A percentile compares a stretch with the other conserved stretches of the same genome.
Evolutionary conservation across 2,797 vertebrate genomes (phyloP).

Genomic region (Thripadectes ignobilis): DNA sequence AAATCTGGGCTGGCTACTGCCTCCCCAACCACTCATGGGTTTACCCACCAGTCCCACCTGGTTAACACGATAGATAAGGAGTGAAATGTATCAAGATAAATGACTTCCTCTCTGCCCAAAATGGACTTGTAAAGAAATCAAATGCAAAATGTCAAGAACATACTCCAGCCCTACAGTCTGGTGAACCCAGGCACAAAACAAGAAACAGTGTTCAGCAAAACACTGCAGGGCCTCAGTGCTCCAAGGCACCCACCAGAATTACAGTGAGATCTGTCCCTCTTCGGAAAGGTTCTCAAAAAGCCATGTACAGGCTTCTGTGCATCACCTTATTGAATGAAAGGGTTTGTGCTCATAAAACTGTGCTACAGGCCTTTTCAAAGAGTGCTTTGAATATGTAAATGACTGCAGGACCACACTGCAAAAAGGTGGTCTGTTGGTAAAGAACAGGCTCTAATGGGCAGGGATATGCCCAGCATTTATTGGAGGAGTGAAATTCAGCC

Average conservation of each 20-base stretch:
- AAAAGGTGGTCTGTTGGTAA: not conserved
- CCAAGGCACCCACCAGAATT: not conserved
- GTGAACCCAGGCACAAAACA: not conserved
- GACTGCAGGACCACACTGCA: not conserved
- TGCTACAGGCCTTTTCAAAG: not conserved
- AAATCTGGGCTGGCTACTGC: not conserved
- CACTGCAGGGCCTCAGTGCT: not conserved
- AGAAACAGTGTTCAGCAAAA: not conserved
- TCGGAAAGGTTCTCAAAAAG: not conserved
- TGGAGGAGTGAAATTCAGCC: not conserved
- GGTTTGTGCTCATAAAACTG: not conserved
- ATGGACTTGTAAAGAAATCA: not conserved
- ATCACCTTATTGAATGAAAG: not conserved
- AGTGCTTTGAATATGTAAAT: not conserved
- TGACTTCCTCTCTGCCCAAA: constrained; percentile 7
- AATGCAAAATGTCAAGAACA: not conserved
- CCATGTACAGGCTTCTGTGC: not conserved
- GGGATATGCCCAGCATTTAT: not conserved
- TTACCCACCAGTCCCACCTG: constrained; percentile 12
- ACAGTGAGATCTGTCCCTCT: not conserved
- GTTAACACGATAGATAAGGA: not conserved
- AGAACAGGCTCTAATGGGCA: not conserved
- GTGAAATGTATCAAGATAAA: not conserved
- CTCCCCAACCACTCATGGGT: not conserved
- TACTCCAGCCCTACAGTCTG: not conserved